phyloP scores from a whole-genome alignment of 2,113 vertebrate genomes.

The Bujurquina vittata region DNA sequence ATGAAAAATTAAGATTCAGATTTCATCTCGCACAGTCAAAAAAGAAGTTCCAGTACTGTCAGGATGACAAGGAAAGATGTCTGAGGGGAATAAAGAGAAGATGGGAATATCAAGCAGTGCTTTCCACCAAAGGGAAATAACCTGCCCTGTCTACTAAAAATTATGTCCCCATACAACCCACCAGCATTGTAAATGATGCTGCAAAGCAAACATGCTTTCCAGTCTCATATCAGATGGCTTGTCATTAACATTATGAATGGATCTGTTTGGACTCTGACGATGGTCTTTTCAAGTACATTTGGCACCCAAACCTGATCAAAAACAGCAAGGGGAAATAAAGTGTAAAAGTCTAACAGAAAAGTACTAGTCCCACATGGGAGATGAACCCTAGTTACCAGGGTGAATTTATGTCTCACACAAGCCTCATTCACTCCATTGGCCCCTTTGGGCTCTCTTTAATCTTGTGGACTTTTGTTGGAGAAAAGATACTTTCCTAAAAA shows the following conservation, averaged over 20 bases:
- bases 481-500: background rate
- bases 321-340: background rate
- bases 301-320: background rate
- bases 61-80: slow-evolving; percentile 74
- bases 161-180: background rate
- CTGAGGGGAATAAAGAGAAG: slow-evolving; percentile 59
- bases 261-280: background rate
- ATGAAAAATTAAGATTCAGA: slow-evolving; percentile 55
- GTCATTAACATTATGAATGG: background rate
- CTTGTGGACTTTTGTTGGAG: background rate
- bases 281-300: background rate
- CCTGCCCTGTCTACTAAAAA: background rate
- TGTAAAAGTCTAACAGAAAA: background rate
- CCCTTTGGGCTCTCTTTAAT: background rate
- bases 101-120: slow-evolving; percentile 73
- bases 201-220: background rate
- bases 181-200: background rate
- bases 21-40: slow-evolving; percentile 52
- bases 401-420: background rate
- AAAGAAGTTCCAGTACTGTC: slow-evolving; percentile 72
- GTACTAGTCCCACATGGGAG: background rate
- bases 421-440: background rate
- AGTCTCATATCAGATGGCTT: background rate
- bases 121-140: slow-evolving; percentile 60
- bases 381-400: background rate